Evolutionary conservation across 2,888 invertebrate genomes (phyloP), one percentile per base, ranked within the genome.

Genomic region (Aleiodes alternator): DNA sequence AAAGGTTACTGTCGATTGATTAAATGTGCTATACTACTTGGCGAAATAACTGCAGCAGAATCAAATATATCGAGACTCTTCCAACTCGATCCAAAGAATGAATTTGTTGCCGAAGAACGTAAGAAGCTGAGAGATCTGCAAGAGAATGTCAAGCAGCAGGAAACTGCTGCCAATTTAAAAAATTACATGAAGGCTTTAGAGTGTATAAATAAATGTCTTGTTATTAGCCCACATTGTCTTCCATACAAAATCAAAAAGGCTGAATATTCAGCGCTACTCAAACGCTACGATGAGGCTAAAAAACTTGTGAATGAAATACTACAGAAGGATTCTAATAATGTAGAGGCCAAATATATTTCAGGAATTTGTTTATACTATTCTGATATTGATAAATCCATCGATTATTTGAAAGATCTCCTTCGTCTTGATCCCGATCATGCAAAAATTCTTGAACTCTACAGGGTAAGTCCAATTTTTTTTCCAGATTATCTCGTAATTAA

Each of bases 301-400:
- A 77, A 31, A 14, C 64, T 76, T 84, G 88, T 51, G 77, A 96
- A 96, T 86, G 95, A 96, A 83, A 93, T 96, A 14, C 91, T 98
- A 84, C 94, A 96, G 84, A 90, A 93, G 81, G 96, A 98, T 87
- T 94, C 93, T 85, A 93, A 94, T 80, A 96, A 97, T 87, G 95
- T 95, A 0, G 98, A 98, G 89, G 98, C 98, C 3, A 94, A 98
- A 78, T 97, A 95, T 87, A 96, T 98, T 5, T 92, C 97, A 75
- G 98, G 97, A n/a, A 91, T 97, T 87, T 97, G 97, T 89, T 91
- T 98, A 69, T 98, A 97, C 89, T 97, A 96, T 86, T 91, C 94
- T 90, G 97, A 97, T 86, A 92, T 97, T 77, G 97, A 98, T 71
- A 95, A 95, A 88, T 97, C 97, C n/a, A 95, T 97, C 84, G 93